Conservation (phyloP, 1,140 invertebrate genomes). For the Carposina sasakii region DNA sequence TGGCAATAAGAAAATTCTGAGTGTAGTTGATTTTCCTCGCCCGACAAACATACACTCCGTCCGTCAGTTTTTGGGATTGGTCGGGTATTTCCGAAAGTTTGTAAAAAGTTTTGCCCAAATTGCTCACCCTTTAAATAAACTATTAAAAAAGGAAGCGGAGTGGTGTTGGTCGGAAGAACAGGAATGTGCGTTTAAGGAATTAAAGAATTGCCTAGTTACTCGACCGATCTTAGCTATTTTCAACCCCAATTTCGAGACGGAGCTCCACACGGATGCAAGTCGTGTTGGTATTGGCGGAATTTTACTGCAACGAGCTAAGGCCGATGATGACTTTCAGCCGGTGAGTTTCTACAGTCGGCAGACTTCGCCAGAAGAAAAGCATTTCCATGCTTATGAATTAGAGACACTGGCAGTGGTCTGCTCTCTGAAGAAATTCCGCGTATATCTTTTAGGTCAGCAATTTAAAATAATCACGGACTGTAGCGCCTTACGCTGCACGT, state of each 20-base stretch:
- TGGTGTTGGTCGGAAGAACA: constrained; percentile 31
- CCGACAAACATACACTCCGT: constrained; percentile 20
- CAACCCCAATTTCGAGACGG: constrained; percentile 33
- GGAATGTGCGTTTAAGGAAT: constrained; percentile 19
- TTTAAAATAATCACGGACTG: neutral
- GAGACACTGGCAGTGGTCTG: constrained; percentile 1
- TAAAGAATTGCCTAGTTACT: constrained; percentile 20
- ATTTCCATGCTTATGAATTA: constrained; percentile 6
- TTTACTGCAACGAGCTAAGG: constrained; percentile 16
- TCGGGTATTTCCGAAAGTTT: constrained; percentile 29
- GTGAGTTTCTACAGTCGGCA: constrained; percentile 9
- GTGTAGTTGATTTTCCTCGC: constrained; percentile 13
- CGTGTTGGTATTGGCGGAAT: neutral
- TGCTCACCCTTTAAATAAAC: constrained; percentile 25
- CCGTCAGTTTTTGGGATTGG: constrained; percentile 9
- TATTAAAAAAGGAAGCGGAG: constrained; percentile 26
- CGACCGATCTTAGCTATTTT: constrained; percentile 33
- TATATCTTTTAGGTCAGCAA: neutral
- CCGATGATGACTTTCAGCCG: constrained; percentile 21
- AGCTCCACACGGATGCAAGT: constrained; percentile 6
- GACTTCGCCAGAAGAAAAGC: neutral
- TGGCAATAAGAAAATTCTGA: neutral
- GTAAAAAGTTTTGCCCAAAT: constrained; percentile 24
- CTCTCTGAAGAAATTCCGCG: neutral
- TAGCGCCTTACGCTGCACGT: constrained; percentile 19